Percentiles rank a stretch among this genome's conserved stretches.
These are phyloP conservation scores for Cheilosia urbana DNA, from an alignment of 2,888 invertebrate genomes.

Conservation along the genomic window DNA sequence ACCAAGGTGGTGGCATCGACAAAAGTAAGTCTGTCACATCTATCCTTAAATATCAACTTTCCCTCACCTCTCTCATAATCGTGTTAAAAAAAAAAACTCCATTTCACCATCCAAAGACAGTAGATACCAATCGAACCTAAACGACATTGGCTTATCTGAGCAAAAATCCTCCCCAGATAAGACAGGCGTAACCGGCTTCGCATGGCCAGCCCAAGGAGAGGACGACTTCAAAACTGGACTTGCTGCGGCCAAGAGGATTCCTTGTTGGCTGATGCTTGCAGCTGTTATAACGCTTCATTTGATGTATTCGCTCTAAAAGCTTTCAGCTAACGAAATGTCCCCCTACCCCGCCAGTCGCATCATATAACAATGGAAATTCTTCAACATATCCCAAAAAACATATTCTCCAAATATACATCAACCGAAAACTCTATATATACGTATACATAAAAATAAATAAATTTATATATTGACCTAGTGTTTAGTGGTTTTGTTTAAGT, in stretches of 20 bases:
- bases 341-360: constrained; percentile 29
- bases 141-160: constrained; percentile 91
- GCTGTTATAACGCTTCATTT: constrained; percentile 53
- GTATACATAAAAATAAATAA: constrained; percentile 49
- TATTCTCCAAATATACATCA: constrained; percentile 41
- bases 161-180: constrained; percentile 86
- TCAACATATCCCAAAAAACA: constrained; percentile 66
- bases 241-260: constrained; percentile 46
- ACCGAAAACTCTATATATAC: constrained; percentile 47
- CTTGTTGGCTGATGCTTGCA: constrained; percentile 43
- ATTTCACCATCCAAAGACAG: constrained; percentile 85
- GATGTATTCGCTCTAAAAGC: constrained; percentile 34
- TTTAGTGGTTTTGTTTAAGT: constrained; percentile 53
- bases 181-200: constrained; percentile 77
- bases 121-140: constrained; percentile 90
- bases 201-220: constrained; percentile 78
- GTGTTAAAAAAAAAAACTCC: constrained; percentile 33
- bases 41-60: constrained; percentile 15
- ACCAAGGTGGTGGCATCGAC: constrained; percentile 76
- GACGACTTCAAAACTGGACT: constrained; percentile 75
- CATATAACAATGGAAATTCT: constrained; percentile 37
- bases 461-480: constrained; percentile 58
- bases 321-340: not conserved
- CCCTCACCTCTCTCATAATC: constrained; percentile 53
- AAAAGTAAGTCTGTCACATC: constrained; percentile 80